These are phyloP conservation scores for Sericinus montela DNA, from an alignment of 2,888 invertebrate species.

Conservation along the genomic window DNA sequence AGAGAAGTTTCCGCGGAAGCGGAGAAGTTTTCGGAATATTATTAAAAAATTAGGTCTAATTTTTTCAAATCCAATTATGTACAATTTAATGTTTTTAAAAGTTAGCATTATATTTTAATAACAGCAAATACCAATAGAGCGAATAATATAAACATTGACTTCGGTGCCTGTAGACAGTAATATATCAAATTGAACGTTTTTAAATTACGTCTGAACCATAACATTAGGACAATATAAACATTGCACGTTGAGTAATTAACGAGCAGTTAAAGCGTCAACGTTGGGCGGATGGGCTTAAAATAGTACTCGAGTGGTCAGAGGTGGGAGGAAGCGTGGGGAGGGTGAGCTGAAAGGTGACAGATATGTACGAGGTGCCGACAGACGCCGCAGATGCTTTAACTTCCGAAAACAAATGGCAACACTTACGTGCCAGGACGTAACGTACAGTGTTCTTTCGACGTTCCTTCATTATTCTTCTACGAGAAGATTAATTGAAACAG, in stretches of 20 bases:
- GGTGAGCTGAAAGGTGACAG: slow-evolving; percentile 16
- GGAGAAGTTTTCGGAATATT: too few species aligned
- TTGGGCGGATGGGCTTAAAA: slow-evolving; percentile 11
- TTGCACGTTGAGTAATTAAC: slow-evolving; percentile 15
- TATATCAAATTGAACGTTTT: background rate
- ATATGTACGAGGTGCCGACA: slow-evolving; percentile 27
- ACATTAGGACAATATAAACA: slow-evolving; percentile 7
- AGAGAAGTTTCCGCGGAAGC: too few species aligned
- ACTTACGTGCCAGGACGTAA: slow-evolving; percentile 3
- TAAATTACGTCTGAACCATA: background rate
- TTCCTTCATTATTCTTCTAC: slow-evolving; percentile 4
- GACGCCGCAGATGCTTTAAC: slow-evolving; percentile 23
- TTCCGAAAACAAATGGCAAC: slow-evolving; percentile 12
- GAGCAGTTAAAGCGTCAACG: slow-evolving; percentile 9
- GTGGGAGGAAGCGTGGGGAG: background rate
- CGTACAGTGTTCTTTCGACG: slow-evolving; percentile 3
- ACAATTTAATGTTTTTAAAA: too few species aligned
- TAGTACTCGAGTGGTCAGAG: slow-evolving; percentile 11
- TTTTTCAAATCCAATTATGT: background rate
- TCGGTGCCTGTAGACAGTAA: background rate
- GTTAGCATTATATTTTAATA: background rate
- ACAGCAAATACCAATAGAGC: background rate
- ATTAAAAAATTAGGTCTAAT: too few species aligned
- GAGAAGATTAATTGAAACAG: slow-evolving; percentile 9
- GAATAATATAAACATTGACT: background rate